Base-by-base conservation (phyloP, 2,888 invertebrate species). In the Epistrophe eligans region DNA sequence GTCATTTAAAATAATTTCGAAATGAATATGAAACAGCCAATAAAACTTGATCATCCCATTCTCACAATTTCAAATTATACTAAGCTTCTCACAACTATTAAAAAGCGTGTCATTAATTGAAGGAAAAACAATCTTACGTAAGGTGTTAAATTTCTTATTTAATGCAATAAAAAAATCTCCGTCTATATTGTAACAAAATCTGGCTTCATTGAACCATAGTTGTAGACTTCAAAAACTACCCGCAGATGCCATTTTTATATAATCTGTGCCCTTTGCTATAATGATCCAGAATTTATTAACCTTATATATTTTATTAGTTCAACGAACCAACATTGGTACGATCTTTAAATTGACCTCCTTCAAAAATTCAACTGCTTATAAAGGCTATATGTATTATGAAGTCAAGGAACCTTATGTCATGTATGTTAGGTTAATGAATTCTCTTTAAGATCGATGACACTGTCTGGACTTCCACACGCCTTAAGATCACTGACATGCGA, bases 331-430 rank as follows among this genome's bases (percentile, higher is more conserved):
- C 15, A 38, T 17, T 62, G 24, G 9, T 9, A 62, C 15, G 24
- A 24, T 35, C 11, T 17, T 9, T 8, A 15, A 28, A 28, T 55
- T 28, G 13, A 28, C 9, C 24, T 28, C 28, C 2, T 28, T 28
- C 7, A 24, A 19, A 60, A 43, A 28, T 43, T 4, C 24, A 43
- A 43, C 40, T 9, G 13, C 60, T 35, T 62, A 24, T 2, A 24
- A 15, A 32, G 32, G 32, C 32, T 32, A 8, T 40, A 15, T 19
- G 15, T n/a, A 5, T 15, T 35, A 6, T 0, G 3, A 32, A 66
- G 45, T 66, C 64, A 66, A 48, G 32, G 32, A 66, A 48, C 66
- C 43, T 40, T 48, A 45, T 48, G 66, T 64, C n/a, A n/a, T n/a
- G 15, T 38, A 13, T 19, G 2, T 3, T 19, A 38, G 17, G n/a